Conservation (phyloP, 2,888 invertebrate genomes). For the Oligia strigilis region DNA sequence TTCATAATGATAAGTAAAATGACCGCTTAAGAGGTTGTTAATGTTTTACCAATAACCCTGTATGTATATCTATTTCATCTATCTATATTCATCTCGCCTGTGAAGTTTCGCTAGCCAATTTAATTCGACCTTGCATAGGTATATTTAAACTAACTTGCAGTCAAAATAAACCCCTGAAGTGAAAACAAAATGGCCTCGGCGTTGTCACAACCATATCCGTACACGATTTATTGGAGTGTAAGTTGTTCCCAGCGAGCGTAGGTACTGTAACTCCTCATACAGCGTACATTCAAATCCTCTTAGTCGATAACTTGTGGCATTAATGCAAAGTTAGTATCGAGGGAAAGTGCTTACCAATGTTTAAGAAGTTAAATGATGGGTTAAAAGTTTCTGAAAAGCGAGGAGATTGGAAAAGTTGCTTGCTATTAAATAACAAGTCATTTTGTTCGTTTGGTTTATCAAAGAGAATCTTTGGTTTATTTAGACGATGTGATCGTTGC, state of each 20-base stretch:
- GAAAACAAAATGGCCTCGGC: slow-evolving; percentile 9
- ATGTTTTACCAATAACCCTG: too few species aligned
- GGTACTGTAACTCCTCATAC: slow-evolving; percentile 9
- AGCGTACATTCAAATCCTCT: slow-evolving; percentile 40
- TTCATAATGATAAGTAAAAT: too few species aligned
- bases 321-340: slow-evolving; percentile 43
- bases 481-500: not conserved
- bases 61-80: too few species aligned
- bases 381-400: slow-evolving; percentile 10
- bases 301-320: slow-evolving; percentile 29
- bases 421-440: slow-evolving; percentile 9
- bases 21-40: too few species aligned
- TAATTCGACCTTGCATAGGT: not conserved
- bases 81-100: too few species aligned
- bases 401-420: not conserved
- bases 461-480: not conserved
- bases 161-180: not conserved
- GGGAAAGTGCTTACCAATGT: slow-evolving; percentile 46
- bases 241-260: slow-evolving; percentile 22
- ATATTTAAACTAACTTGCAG: not conserved
- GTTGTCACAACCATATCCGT: slow-evolving; percentile 5
- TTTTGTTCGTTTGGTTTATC: not conserved
- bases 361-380: slow-evolving; percentile 35
- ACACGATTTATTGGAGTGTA: slow-evolving; percentile 26
- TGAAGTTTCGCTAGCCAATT: not conserved